phyloP scores from a whole-genome alignment of 2,797 vertebrate genomes.

The Anguilla pacifica region DNA sequence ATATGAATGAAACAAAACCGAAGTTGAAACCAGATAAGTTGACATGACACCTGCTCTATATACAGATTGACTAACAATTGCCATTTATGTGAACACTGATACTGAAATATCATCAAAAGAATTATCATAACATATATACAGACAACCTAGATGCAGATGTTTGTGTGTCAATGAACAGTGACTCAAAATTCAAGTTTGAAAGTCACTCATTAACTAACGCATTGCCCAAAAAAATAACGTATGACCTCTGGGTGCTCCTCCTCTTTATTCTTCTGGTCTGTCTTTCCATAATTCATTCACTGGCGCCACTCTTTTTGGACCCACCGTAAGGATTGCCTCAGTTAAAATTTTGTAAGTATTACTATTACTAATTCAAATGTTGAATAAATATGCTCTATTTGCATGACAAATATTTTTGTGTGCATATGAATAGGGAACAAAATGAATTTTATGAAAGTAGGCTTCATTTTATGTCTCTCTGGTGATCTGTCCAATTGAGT shows the following conservation, averaged over 20 bases:
- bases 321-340: slow-evolving; percentile 9
- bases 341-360: neutral
- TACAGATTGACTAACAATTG: neutral
- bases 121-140: neutral
- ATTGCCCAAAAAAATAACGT: neutral
- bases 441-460: neutral
- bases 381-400: neutral
- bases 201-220: slow-evolving; percentile 24
- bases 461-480: neutral
- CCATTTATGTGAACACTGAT: neutral
- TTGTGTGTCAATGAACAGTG: neutral
- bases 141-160: neutral
- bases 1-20: neutral
- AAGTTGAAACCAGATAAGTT: neutral
- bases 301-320: slow-evolving; percentile 4
- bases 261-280: neutral
- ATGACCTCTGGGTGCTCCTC: neutral
- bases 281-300: slow-evolving; percentile 11
- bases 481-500: neutral
- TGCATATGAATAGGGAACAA: neutral
- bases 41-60: neutral
- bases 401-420: neutral
- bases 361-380: slow-evolving; percentile 9
- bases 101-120: neutral
- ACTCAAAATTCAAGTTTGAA: slow-evolving; percentile 7